Percentiles rank a stretch among this genome's conserved stretches.
These are phyloP conservation scores for Petrocephalus microphthalmus DNA, from an alignment of 2,113 vertebrate species.

Conservation along the genomic window DNA sequence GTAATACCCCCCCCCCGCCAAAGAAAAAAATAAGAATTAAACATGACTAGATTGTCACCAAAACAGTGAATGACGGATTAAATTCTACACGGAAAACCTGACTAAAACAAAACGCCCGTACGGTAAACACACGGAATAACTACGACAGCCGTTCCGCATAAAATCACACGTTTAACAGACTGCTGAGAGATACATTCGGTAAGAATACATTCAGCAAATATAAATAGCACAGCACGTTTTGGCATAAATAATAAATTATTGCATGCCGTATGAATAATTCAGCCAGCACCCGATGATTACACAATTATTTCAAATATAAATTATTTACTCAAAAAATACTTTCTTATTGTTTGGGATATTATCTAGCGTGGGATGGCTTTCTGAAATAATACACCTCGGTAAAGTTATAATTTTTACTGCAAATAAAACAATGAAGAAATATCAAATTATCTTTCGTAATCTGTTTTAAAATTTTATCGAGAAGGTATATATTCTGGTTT, in stretches of 20 bases:
- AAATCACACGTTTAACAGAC: constrained; percentile 6
- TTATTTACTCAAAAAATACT: constrained; percentile 74
- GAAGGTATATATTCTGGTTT: neutral
- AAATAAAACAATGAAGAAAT: neutral
- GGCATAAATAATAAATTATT: constrained; percentile 83
- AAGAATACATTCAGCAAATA: constrained; percentile 66
- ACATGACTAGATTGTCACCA: neutral
- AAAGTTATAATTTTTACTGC: neutral
- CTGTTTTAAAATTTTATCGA: neutral
- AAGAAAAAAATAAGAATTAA: neutral
- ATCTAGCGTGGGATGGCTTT: constrained; percentile 19
- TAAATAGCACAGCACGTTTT: constrained; percentile 65
- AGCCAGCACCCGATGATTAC: constrained; percentile 82
- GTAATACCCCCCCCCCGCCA: neutral
- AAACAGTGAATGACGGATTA: neutral
- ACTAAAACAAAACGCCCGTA: neutral
- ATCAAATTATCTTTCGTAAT: neutral
- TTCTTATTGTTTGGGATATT: constrained; percentile 27
- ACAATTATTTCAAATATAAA: constrained; percentile 89
- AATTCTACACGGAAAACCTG: neutral
- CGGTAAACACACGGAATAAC: neutral
- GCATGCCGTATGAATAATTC: constrained; percentile 89
- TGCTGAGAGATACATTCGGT: constrained; percentile 34
- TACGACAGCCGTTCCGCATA: neutral
- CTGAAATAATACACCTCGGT: constrained; percentile 10